These are phyloP conservation scores for Agrotis puta DNA, from an alignment of 2,888 invertebrate species.

Conservation along the genomic window DNA sequence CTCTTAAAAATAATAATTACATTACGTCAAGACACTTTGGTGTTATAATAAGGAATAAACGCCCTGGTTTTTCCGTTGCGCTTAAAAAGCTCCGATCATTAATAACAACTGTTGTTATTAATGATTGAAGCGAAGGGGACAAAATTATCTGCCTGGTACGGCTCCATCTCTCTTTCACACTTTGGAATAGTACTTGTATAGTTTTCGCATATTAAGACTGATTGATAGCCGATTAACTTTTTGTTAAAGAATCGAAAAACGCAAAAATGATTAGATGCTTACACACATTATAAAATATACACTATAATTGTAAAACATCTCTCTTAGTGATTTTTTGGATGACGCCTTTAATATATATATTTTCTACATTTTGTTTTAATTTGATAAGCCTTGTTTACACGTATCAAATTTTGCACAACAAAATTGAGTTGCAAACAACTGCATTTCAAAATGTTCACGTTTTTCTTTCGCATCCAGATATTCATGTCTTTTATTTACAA, in stretches of 20 bases:
- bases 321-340: background rate
- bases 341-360: background rate
- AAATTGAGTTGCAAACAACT: slow-evolving; percentile 1
- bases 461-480: slow-evolving; percentile 35
- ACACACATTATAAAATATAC: slow-evolving; percentile 1
- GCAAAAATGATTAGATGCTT: slow-evolving; percentile 8
- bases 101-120: too few species aligned
- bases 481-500: background rate
- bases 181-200: background rate
- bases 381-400: background rate
- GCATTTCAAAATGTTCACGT: background rate
- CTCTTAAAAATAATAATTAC: slow-evolving; percentile 1
- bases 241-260: background rate
- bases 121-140: too few species aligned
- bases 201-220: background rate
- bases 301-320: background rate
- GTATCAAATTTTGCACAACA: background rate
- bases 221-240: background rate
- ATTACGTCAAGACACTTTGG: slow-evolving; percentile 48
- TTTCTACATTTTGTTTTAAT: background rate
- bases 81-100: too few species aligned
- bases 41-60: background rate
- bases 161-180: background rate
- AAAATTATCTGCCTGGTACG: background rate
- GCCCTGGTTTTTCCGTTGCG: background rate